phyloP scores from a whole-genome alignment of 2,113 vertebrate species.

The Notechis scutatus region DNA sequence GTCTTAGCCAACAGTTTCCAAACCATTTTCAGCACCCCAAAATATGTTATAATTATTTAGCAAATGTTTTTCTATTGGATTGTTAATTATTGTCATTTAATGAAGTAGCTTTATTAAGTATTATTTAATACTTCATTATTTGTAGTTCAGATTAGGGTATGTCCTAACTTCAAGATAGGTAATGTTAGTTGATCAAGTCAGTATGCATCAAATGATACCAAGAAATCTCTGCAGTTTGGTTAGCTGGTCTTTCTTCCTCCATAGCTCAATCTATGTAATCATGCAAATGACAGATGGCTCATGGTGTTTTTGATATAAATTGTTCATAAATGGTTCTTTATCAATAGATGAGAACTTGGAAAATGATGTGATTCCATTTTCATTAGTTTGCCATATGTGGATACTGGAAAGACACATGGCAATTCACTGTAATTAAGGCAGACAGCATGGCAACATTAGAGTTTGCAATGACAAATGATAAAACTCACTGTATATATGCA shows the following conservation, averaged over 20 bases:
- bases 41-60: not conserved
- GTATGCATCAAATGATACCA: not conserved
- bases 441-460: not conserved
- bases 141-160: not conserved
- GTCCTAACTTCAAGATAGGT: not conserved
- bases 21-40: not conserved
- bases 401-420: not conserved
- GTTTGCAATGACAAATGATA: not conserved
- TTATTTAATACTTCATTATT: not conserved
- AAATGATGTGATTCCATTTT: constrained; percentile 4
- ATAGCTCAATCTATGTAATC: not conserved
- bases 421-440: constrained; percentile 36
- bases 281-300: not conserved
- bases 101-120: not conserved
- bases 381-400: not conserved
- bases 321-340: constrained; percentile 13
- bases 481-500: not conserved
- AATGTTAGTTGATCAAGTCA: not conserved
- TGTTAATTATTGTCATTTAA: not conserved
- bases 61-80: not conserved
- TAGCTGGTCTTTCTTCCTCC: not conserved
- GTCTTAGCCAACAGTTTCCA: not conserved
- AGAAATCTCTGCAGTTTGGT: constrained; percentile 29
- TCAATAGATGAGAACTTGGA: constrained; percentile 17
- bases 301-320: constrained; percentile 8